Base-by-base conservation (phyloP, 2,888 invertebrate genomes). In the Tipula unca region DNA sequence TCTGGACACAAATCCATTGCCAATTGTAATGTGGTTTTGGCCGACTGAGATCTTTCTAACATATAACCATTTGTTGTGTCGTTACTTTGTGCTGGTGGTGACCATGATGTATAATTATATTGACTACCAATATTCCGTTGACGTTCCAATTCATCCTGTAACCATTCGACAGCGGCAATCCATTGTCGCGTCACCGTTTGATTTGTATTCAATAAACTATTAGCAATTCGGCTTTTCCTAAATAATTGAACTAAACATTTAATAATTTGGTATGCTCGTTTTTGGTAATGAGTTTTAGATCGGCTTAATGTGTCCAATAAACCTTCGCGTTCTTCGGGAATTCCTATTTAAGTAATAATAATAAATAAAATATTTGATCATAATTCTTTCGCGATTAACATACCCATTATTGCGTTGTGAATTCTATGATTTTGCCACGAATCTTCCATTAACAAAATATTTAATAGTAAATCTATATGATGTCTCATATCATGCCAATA, bases 381-480 rank as follows among this genome's bases (percentile, higher is more conserved):
- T 32, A n/a, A n/a, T 32, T 32, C 32, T 32, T 32, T 32, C 17
- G 4, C 85, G 25, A 82, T 85, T 13, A 84, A 82, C 84, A 36
- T 92, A 91, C 96, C 98, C 92, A 97, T 97, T 84, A 99, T 93
- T 14, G 97, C 98, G 90, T 97, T 97, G 89, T 97, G 96, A 89
- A 99, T 96, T 88, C 99, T 94, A 90, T 97, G 97, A 88, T 95
- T 95, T 90, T 98, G 98, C 98, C 98, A 99, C 29, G 97, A 97
- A 91, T 99, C 99, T 89, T 98, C 98, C 89, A 99, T 94, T 84
- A 97, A 92, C 88, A 99, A 91, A 91, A 98, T 94, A 87, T 96
- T 95, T 69, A 97, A 92, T 86, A 99, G 92, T 86, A 98, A 93
- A 90, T 99, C 98, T 82, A 98, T 95, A 90, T 98, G 97, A 87